Base-by-base conservation (phyloP, 1,140 invertebrate genomes). In the Drosophila repletoides region DNA sequence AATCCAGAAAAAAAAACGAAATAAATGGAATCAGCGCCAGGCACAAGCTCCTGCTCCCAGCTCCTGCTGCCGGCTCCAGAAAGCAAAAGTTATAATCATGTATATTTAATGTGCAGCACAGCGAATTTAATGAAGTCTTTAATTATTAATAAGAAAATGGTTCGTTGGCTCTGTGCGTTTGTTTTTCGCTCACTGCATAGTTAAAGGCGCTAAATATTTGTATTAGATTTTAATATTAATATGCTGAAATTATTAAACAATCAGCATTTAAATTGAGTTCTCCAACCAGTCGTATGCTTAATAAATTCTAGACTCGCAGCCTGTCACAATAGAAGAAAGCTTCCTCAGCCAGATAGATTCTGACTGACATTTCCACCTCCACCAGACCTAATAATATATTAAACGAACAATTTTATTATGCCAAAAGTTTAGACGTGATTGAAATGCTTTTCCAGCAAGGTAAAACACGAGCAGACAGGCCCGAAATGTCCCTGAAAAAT, bases 351-450 rank as follows among this genome's bases (percentile, higher is more conserved):
- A 3, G 2, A 34, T 22, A 21, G n/a, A 46, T 9, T 46, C 53
- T 45, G 31, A 59, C 36, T 51, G 38, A 9, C 29, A 28, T 36
- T 38, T 22, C 21, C 49, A 48, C 14, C 28, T 12, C 26, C 21
- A 12, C 26, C 28, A 17, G 5, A 21, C 52, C 19, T 45, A 15
- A 51, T 29, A 29, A 21, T 68, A 68, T 53, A 49, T 55, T 56
- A 43, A 40, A 58, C 58, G 60, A 63, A 76, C 61, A 65, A 63
- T 70, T 83, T 45, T 61, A 74, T 56, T 58, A 58, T 76, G 69
- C 53, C 49, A 70, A 76, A 84, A 84, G 58, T 77, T 84, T 84
- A 58, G 79, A 61, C 63, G 61, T 84, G 79, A 83, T 83, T 83
- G 79, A 83, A 83, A 83, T 77, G 79, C 60, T 74, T 84, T 77